Conservation (phyloP, 2,888 invertebrate genomes). For the Phorcus lineatus region DNA sequence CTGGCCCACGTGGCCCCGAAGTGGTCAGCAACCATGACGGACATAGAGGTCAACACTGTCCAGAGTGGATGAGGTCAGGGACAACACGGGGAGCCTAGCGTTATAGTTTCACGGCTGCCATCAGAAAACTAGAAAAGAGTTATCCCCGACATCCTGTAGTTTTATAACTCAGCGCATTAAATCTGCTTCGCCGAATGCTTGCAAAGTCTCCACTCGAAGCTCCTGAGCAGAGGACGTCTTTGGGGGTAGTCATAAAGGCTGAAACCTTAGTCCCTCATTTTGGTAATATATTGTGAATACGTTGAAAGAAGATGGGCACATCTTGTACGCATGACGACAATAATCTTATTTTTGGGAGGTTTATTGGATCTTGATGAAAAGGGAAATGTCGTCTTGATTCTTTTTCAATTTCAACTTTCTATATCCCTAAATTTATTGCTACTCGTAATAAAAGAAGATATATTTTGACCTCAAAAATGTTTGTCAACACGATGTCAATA, state of each 20-base stretch:
- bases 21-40: constrained; percentile 8
- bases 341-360: too few relatives aligned
- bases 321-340: too few relatives aligned
- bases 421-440: too few relatives aligned
- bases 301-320: too few relatives aligned
- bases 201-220: neutral
- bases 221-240: neutral
- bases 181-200: neutral
- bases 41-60: neutral
- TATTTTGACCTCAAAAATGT: too few relatives aligned
- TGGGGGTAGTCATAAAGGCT: neutral
- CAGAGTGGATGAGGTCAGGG: neutral
- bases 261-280: too few relatives aligned
- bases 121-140: constrained; percentile 12
- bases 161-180: constrained; percentile 4
- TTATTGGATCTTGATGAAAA: too few relatives aligned
- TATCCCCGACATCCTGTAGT: neutral
- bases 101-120: constrained; percentile 8
- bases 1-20: neutral
- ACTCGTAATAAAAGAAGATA: too few relatives aligned
- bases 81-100: neutral
- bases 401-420: too few relatives aligned
- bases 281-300: too few relatives aligned
- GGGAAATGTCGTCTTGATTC: too few relatives aligned
- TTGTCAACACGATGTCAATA: too few relatives aligned